Conservation (phyloP, 64 coral and sea anemone genomes). For the Montipora sp. region DNA sequence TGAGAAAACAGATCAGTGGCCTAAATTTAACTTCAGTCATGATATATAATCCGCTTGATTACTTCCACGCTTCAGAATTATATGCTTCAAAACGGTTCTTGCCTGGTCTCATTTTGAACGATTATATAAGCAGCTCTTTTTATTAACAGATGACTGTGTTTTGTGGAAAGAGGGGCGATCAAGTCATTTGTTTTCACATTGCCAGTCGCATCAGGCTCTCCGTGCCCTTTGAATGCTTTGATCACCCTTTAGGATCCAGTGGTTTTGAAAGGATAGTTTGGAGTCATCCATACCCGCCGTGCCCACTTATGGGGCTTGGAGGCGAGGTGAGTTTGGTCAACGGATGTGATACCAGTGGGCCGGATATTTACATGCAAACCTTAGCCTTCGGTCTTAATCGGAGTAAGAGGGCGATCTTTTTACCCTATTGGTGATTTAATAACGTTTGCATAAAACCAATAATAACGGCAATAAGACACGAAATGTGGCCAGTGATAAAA, state of each 20-base stretch:
- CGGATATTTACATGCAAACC: too few species aligned
- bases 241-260: neutral
- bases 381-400: too few species aligned
- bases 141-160: constrained; percentile 47
- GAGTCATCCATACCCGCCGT: neutral
- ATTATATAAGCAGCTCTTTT: neutral
- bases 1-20: neutral
- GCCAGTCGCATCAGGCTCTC: neutral
- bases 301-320: neutral
- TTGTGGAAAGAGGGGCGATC: constrained; percentile 7
- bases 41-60: neutral
- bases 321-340: neutral
- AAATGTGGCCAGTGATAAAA: too few species aligned
- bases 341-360: too few species aligned
- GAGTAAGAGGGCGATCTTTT: too few species aligned
- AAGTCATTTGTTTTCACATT: constrained; percentile 35
- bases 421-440: too few species aligned
- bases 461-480: too few species aligned
- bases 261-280: neutral
- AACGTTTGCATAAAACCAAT: too few species aligned
- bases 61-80: neutral
- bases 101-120: too few species aligned
- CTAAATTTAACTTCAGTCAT: neutral
- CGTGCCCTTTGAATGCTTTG: neutral
- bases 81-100: too few species aligned